Evolutionary conservation across 2,888 invertebrate species (phyloP).

Genomic region (Dioctria linearis): DNA sequence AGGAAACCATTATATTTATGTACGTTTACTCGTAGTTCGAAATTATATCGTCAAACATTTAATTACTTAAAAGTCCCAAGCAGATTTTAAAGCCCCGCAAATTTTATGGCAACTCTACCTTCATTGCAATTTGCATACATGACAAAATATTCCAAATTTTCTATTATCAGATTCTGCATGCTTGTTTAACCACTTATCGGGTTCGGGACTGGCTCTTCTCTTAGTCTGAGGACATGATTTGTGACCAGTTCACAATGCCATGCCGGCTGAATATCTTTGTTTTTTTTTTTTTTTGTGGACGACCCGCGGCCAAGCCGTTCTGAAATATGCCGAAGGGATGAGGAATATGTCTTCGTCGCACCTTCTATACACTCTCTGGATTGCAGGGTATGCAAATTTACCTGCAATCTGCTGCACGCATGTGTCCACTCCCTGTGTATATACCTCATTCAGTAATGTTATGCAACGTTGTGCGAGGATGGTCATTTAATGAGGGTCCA

Average conservation of each 20-base stretch:
- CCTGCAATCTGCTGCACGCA: slow-evolving; percentile 33
- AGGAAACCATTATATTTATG: no score
- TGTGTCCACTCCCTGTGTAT: slow-evolving; percentile 4
- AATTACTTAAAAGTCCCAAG: no score
- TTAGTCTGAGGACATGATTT: slow-evolving; percentile 14
- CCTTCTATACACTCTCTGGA: slow-evolving; percentile 17
- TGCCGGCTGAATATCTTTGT: slow-evolving; percentile 13
- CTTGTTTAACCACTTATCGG: slow-evolving; percentile 35
- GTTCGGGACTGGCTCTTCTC: slow-evolving; percentile 14
- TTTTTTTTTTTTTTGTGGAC: slow-evolving; percentile 11
- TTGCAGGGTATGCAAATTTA: slow-evolving; percentile 37
- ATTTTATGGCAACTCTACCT: background rate
- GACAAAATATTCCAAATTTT: slow-evolving; percentile 31
- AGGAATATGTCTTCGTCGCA: slow-evolving; percentile 32
- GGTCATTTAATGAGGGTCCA: slow-evolving; percentile 42
- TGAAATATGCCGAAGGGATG: slow-evolving; percentile 13
- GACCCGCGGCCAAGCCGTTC: background rate
- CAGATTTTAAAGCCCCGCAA: no score
- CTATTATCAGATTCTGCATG: slow-evolving; percentile 42
- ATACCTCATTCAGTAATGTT: slow-evolving; percentile 1
- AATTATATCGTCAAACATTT: no score
- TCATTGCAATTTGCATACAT: slow-evolving; percentile 29
- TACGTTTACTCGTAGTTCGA: no score
- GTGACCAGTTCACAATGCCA: slow-evolving; percentile 35
- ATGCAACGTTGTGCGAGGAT: slow-evolving; percentile 25